A percentile compares a stretch with the other conserved stretches of the same genome.
These are phyloP conservation scores for Scaptodrosophila lebanonensis DNA, from an alignment of 1,140 invertebrate genomes.

Conservation along the genomic window DNA sequence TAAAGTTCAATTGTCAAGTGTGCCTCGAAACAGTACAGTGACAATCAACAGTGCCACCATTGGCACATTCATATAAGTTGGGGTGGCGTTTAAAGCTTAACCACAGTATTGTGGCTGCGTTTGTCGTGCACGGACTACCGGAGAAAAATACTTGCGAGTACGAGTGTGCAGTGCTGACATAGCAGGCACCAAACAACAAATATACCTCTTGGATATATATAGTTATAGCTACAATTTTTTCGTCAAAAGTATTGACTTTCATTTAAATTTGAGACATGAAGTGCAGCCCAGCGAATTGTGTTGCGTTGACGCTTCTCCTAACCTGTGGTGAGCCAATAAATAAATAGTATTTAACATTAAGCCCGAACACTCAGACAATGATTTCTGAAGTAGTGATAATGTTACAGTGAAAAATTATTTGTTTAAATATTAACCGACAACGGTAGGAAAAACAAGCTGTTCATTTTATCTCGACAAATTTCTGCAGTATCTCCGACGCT, in stretches of 20 bases:
- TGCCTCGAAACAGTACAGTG: conserved; percentile 4
- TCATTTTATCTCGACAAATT: too few species aligned
- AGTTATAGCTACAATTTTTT: conserved; percentile 21
- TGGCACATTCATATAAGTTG: conserved; percentile 53
- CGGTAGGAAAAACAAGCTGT: too few species aligned
- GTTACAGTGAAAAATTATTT: too few species aligned
- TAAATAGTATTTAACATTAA: conserved; percentile 3
- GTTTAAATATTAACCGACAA: too few species aligned
- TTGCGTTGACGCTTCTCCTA: conserved; percentile 34
- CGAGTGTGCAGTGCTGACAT: too few species aligned
- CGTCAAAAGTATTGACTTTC: conserved; percentile 12
- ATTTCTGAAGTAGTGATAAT: conserved; percentile 3
- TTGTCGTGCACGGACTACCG: conserved; percentile 55
- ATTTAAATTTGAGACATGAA: conserved; percentile 15
- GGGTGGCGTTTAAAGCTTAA: conserved; percentile 16
- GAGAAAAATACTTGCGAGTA: too few species aligned
- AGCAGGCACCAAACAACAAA: too few species aligned
- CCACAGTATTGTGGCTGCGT: conserved; percentile 64
- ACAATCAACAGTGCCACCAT: conserved; percentile 18
- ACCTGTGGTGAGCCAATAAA: conserved; percentile 41
- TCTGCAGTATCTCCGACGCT: too few species aligned
- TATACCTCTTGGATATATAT: too few species aligned
- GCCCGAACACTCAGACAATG: not conserved
- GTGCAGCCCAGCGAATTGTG: not conserved
- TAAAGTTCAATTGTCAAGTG: conserved; percentile 23